Evolutionary conservation across 2,888 invertebrate genomes (phyloP).

Genomic region (Anthoptus insignis): DNA sequence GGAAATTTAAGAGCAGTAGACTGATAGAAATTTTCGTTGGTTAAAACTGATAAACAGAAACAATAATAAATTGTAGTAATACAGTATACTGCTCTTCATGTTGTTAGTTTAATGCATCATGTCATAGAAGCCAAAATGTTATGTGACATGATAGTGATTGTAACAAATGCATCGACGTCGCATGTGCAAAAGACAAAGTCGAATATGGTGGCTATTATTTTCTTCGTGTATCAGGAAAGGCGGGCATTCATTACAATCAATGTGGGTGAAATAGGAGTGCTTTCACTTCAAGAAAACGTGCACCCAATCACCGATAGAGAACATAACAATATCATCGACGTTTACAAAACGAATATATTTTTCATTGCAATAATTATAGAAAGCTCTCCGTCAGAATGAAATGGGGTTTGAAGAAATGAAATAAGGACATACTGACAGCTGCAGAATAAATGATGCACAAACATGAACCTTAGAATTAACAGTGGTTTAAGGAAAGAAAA

Average conservation of each 20-base stretch:
- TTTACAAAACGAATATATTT: constrained; percentile 15
- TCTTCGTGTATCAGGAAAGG: constrained; percentile 36
- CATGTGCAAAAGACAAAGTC: constrained; percentile 53
- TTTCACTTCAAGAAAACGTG: constrained; percentile 79
- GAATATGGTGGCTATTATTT: not conserved
- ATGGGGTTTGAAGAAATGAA: constrained; percentile 84
- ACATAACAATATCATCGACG: constrained; percentile 44
- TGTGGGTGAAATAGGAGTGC: constrained; percentile 77
- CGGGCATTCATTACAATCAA: constrained; percentile 75
- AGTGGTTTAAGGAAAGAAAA: constrained; percentile 74
- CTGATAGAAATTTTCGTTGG: too few relatives aligned
- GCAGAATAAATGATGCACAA: constrained; percentile 73
- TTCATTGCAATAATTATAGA: constrained; percentile 53
- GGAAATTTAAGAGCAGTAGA: constrained; percentile 68
- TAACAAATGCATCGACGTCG: constrained; percentile 68
- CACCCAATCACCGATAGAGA: constrained; percentile 79
- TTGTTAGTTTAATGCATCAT: constrained; percentile 80
- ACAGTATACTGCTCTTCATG: constrained; percentile 71
- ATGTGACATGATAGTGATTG: constrained; percentile 77
- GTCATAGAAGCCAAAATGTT: constrained; percentile 78
- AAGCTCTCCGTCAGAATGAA: constrained; percentile 83
- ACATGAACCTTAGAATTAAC: constrained; percentile 65
- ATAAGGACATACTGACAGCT: constrained; percentile 60
- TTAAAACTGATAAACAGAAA: not conserved
- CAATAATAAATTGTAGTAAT: constrained; percentile 47